Conservation (phyloP, 1,140 invertebrate genomes). For the Drosophila funebris region DNA sequence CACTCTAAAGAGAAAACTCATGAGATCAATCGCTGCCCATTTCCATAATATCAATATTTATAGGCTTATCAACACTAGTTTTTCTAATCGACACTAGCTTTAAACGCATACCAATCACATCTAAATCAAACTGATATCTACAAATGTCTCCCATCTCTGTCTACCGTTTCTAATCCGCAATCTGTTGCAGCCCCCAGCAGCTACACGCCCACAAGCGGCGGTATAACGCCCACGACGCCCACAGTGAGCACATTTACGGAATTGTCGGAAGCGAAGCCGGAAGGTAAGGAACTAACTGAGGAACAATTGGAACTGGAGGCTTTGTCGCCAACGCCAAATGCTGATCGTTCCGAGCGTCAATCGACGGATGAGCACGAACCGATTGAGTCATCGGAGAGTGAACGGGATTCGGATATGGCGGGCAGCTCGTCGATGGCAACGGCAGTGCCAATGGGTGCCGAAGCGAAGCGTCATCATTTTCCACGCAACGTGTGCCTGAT, state of each 20-base stretch:
- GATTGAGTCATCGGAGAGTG: conserved; percentile 91
- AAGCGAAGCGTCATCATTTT: conserved; percentile 75
- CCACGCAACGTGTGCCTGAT: conserved; percentile 83
- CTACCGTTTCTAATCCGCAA: background rate
- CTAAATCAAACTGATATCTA: background rate
- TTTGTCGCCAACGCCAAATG: conserved; percentile 37
- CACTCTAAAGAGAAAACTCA: too few species aligned
- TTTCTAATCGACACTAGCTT: too few species aligned
- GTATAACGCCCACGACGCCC: conserved; percentile 49
- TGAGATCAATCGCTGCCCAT: too few species aligned
- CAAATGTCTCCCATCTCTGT: background rate
- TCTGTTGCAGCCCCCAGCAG: background rate
- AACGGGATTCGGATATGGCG: conserved; percentile 87
- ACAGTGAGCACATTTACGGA: background rate
- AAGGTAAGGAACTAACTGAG: background rate
- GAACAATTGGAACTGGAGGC: conserved; percentile 1
- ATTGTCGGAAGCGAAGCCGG: background rate
- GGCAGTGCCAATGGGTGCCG: conserved; percentile 62
- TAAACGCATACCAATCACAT: too few species aligned
- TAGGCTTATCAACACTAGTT: too few species aligned
- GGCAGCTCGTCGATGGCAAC: conserved; percentile 67
- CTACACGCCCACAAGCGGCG: conserved; percentile 34
- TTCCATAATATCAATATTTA: too few species aligned
- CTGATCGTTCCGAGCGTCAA: conserved; percentile 38
- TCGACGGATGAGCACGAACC: conserved; percentile 85